Percentiles rank a stretch among this genome's conserved stretches.
These are phyloP conservation scores for Dendroctonus ponderosae DNA, from an alignment of 1,140 invertebrate species.

Conservation along the genomic window DNA sequence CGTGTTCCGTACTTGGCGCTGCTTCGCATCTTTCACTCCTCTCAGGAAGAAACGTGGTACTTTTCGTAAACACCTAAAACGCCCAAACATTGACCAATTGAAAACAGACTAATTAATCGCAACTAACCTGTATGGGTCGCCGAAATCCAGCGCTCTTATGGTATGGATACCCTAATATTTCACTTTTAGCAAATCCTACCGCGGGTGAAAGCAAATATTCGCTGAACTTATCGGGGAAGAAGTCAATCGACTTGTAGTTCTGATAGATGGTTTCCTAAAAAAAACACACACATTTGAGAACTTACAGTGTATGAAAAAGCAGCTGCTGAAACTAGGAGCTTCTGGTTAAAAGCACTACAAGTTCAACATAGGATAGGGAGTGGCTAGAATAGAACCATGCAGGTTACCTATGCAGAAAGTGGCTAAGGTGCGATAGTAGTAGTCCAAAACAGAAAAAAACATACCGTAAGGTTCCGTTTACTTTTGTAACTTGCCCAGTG, in stretches of 20 bases:
- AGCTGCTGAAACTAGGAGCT: too few relatives aligned
- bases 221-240: slow-evolving; percentile 86
- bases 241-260: slow-evolving; percentile 82
- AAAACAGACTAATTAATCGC: not conserved
- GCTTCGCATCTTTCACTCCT: slow-evolving; percentile 38
- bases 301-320: not conserved
- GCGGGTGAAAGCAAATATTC: slow-evolving; percentile 86
- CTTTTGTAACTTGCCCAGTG: slow-evolving; percentile 88
- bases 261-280: slow-evolving; percentile 54
- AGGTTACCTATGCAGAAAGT: too few relatives aligned
- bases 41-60: slow-evolving; percentile 58
- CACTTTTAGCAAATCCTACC: slow-evolving; percentile 87
- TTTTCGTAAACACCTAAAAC: slow-evolving; percentile 65
- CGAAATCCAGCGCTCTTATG: slow-evolving; percentile 88
- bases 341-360: too few relatives aligned
- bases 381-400: too few relatives aligned
- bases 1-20: slow-evolving; percentile 35
- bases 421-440: not conserved
- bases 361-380: too few relatives aligned
- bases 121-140: slow-evolving; percentile 73
- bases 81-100: too few relatives aligned
- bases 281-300: slow-evolving; percentile 9
- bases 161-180: slow-evolving; percentile 77
- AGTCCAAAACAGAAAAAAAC: slow-evolving; percentile 39
- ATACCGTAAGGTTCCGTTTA: slow-evolving; percentile 87